Evolutionary conservation across 1,140 invertebrate species (phyloP).

Genomic region (Drosophila fuyamai): DNA sequence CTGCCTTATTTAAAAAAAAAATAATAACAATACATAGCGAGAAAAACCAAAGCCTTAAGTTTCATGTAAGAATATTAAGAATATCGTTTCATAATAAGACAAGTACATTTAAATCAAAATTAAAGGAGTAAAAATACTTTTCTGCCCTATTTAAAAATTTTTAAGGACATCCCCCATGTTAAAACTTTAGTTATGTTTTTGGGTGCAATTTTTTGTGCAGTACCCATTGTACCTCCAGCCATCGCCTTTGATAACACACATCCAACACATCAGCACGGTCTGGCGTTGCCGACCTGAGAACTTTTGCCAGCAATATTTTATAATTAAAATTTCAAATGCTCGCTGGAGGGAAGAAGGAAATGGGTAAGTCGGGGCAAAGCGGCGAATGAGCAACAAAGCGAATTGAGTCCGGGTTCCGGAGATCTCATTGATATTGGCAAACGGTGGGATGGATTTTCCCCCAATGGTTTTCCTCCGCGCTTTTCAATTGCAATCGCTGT

Average conservation of each 20-base stretch:
- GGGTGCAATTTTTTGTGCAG: too few species aligned
- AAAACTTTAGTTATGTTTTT: too few species aligned
- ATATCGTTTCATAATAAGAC: neutral
- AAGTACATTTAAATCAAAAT: neutral
- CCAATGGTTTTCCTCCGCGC: constrained; percentile 10
- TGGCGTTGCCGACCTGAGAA: constrained; percentile 40
- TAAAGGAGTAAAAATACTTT: too few species aligned
- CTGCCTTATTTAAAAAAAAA: too few species aligned
- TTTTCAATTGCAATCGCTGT: constrained; percentile 37
- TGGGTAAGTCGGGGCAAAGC: neutral
- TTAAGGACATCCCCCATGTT: neutral
- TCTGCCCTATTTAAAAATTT: neutral
- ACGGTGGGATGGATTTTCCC: constrained; percentile 12
- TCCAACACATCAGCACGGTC: constrained; percentile 29
- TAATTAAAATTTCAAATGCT: constrained; percentile 67
- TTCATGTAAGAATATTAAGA: too few species aligned
- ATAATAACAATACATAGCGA: too few species aligned
- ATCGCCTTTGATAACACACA: constrained; percentile 37
- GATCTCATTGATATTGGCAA: constrained; percentile 60
- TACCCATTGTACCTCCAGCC: constrained; percentile 22
- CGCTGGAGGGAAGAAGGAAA: constrained; percentile 16
- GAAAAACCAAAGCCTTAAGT: too few species aligned
- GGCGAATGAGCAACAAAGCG: constrained; percentile 48
- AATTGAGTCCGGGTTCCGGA: constrained; percentile 33
- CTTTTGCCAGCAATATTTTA: constrained; percentile 63